Evolutionary conservation across 1,140 invertebrate genomes (phyloP).

Genomic region (Cotesia vestalis): DNA sequence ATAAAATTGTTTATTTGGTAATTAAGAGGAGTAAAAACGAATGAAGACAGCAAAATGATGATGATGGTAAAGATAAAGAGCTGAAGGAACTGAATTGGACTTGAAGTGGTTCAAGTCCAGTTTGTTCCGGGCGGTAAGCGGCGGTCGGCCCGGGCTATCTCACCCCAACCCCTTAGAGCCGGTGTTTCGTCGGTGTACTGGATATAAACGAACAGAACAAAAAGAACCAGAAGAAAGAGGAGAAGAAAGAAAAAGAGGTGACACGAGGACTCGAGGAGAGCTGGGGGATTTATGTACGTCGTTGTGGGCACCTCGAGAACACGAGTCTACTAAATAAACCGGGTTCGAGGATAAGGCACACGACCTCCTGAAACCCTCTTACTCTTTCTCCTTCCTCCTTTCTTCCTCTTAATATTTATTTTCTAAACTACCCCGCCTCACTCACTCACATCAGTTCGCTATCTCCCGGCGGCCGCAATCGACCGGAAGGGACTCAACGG

Average conservation of each 20-base stretch:
- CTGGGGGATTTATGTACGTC: slow-evolving; percentile 55
- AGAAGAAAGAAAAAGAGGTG: slow-evolving; percentile 22
- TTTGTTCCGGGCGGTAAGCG: slow-evolving; percentile 27
- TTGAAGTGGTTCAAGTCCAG: slow-evolving; percentile 31
- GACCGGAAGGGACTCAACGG: slow-evolving; percentile 52
- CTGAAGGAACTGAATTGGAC: slow-evolving; percentile 17
- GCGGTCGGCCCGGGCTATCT: slow-evolving; percentile 20
- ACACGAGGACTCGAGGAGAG: slow-evolving; percentile 36
- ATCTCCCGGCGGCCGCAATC: slow-evolving; percentile 48
- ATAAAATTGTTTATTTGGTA: slow-evolving; percentile 11
- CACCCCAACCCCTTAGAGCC: slow-evolving; percentile 3
- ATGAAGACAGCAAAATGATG: slow-evolving; percentile 25
- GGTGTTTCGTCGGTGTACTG: slow-evolving; percentile 12
- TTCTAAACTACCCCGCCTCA: not conserved
- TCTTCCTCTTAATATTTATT: not conserved
- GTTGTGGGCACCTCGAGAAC: slow-evolving; percentile 53
- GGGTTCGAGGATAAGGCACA: slow-evolving; percentile 46
- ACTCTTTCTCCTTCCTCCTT: slow-evolving; percentile 9
- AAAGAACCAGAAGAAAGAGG: not conserved
- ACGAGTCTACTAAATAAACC: slow-evolving; percentile 60
- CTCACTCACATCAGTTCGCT: slow-evolving; percentile 1
- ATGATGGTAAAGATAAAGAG: slow-evolving; percentile 7
- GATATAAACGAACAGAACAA: not conserved
- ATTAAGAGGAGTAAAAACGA: slow-evolving; percentile 7
- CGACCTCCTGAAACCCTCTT: slow-evolving; percentile 27